Evolutionary conservation across 2,113 vertebrate species (phyloP).

Genomic region (Prunella fulvescens): DNA sequence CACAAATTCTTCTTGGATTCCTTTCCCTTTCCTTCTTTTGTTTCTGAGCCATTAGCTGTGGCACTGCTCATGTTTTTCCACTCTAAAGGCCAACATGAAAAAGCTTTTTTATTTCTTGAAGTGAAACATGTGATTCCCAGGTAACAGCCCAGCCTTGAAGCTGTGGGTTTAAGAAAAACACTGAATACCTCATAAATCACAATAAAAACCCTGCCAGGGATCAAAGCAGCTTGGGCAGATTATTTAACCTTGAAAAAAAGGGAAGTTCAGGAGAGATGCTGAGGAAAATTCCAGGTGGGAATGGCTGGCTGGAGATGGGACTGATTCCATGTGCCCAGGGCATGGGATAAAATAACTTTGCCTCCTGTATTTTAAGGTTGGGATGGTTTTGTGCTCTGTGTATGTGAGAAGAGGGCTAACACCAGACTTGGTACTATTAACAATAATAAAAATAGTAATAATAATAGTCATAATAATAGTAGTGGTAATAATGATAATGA

Average conservation of each 20-base stretch:
- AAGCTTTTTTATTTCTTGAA: not conserved
- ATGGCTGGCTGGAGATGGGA: not conserved
- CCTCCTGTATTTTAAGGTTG: fast-evolving
- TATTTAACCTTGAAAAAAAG: not conserved
- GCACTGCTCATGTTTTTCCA: not conserved
- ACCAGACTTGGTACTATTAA: not conserved
- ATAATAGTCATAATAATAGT: not conserved
- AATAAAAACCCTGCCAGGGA: not conserved
- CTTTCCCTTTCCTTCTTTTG: not conserved
- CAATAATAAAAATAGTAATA: too few relatives aligned
- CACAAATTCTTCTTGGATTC: not conserved
- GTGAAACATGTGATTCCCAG: not conserved
- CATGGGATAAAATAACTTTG: not conserved
- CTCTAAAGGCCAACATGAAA: not conserved
- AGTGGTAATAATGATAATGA: too few relatives aligned
- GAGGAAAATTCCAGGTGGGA: not conserved
- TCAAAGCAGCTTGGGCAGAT: not conserved
- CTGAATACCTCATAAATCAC: not conserved
- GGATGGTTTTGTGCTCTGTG: not conserved
- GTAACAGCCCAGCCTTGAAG: not conserved
- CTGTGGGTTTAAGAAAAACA: not conserved
- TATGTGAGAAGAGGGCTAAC: not conserved
- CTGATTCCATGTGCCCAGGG: not conserved
- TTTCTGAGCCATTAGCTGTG: not conserved
- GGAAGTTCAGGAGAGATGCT: not conserved